Evolutionary conservation across 2,797 vertebrate genomes (phyloP), one percentile per base, ranked within the genome.

Genomic region (Amphiprion clarkii): DNA sequence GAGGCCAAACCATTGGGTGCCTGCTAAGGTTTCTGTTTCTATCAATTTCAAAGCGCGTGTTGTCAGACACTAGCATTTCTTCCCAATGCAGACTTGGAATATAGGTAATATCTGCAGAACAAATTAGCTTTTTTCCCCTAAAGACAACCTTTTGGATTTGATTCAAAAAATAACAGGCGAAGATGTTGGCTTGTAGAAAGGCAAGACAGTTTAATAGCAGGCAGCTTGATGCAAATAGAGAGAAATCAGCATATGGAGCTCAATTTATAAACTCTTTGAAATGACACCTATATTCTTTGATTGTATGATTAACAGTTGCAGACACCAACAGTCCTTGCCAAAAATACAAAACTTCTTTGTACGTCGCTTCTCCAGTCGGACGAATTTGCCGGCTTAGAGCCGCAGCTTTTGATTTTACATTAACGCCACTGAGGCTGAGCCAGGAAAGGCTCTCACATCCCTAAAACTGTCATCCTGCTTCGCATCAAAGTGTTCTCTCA

Each of bases 31-130:
- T 83, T 80, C 55, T 6, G 16, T 55, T 49, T 71, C 69, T 79
- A 74, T 86, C 84, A 87, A 79, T 87, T 89, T 76, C 79, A 91
- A 70, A 84, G 76, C 58, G 70, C 3, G 16, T 39, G 74, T 74
- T 87, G 83, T 74, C 67, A 81, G 65, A 40, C 16, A 7, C 76
- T 67, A 63, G 83, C 76, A 68, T 27, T 70, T 75, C 49, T 36
- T 27, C 39, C 49, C 51, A 46, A 19, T 33, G 71, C 59, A 81
- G 71, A 78, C 74, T 70, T 46, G 49, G 57, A 27, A 66, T 78
- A 73, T 58, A 82, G 61, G 76, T 55, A 44, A 74, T 49, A 69
- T 73, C 72, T 56, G 27, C 67, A 36, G 76, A 53, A 74, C 64
- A 82, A 73, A 84, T 85, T 39, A 31, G 12, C 31, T 69, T 65